Conservation (phyloP, 2,888 invertebrate genomes). For the Allygus modestus region DNA sequence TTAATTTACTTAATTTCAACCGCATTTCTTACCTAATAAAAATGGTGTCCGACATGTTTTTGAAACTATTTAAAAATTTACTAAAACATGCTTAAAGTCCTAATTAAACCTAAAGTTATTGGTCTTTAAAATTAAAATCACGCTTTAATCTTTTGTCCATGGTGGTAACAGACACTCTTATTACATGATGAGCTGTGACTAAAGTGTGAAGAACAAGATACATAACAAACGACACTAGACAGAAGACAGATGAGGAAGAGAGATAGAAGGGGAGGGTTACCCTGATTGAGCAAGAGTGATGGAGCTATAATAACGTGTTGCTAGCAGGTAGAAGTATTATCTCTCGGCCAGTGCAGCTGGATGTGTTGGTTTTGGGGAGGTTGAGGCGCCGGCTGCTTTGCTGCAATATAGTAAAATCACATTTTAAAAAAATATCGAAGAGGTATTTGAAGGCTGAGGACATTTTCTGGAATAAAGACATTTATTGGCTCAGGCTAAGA, state of each 20-base stretch:
- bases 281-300: conserved; percentile 42
- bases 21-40: no score
- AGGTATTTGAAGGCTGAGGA: no score
- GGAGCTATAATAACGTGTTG: conserved; percentile 65
- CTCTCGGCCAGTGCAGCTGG: conserved; percentile 77
- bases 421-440: no score
- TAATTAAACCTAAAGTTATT: neutral
- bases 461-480: no score
- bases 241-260: conserved; percentile 22
- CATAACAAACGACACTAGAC: neutral
- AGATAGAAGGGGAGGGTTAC: conserved; percentile 1
- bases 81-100: no score
- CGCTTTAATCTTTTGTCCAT: neutral
- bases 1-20: no score
- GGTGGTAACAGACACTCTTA: neutral
- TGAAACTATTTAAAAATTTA: no score
- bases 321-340: conserved; percentile 76
- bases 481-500: no score
- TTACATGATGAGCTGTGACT: neutral
- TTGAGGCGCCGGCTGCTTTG: conserved; percentile 81
- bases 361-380: conserved; percentile 78
- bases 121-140: neutral
- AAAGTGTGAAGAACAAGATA: neutral
- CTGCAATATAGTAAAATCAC: conserved; percentile 69
- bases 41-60: no score